Base-by-base conservation (phyloP, 2,797 vertebrate genomes). In the Lepilemur septentrionalis region DNA sequence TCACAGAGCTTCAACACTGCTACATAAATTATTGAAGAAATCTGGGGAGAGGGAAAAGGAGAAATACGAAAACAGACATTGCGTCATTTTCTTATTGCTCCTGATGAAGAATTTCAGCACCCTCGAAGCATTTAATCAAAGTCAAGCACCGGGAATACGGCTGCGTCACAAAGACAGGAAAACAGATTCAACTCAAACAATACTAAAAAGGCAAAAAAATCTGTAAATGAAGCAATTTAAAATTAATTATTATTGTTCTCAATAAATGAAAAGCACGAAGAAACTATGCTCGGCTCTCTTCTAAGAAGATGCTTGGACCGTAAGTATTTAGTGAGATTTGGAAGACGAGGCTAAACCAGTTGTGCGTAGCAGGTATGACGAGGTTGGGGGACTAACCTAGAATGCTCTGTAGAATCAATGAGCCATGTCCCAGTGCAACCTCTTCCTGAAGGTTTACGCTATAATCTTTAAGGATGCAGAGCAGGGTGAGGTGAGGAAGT, bases 1-100 rank as follows among this genome's bases (percentile, higher is more conserved):
- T 83, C 43, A 78, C 35, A 93, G 83, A 75, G 30, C 41, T 89
- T 65, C 79, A 86, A 84, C 12, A 63, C 17, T 82, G 43, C 20
- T 38, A 50, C 70, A 73, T 85, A 83, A 86, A 91, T 91, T 96
- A 91, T 5, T 94, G 43, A 91, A 91, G 85, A 91, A 96, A 92
- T 80, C 43, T 5, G 32, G n/a, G 46, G n/a, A 35, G 43, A 41
- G n/a, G 8, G 3, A 32, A 38, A 55, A 84, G 28, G 30, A 82
- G 5, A 80, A 38, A 87, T 23, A 93, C 1, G n/a, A 85, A 94
- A 94, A 88, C 67, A 93, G 78, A 61, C 22, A 93, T 5, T 46
- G 32, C 7, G 18, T 75, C 69, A 32, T 52, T 92, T 72, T 86
- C 76, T 80, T 57, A 73, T 10, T 38, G 41, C n/a, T 87, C 61